Percentiles rank a stretch among this genome's conserved stretches.
phyloP scores from a whole-genome alignment of 2,113 vertebrate genomes.

The Meles meles region DNA sequence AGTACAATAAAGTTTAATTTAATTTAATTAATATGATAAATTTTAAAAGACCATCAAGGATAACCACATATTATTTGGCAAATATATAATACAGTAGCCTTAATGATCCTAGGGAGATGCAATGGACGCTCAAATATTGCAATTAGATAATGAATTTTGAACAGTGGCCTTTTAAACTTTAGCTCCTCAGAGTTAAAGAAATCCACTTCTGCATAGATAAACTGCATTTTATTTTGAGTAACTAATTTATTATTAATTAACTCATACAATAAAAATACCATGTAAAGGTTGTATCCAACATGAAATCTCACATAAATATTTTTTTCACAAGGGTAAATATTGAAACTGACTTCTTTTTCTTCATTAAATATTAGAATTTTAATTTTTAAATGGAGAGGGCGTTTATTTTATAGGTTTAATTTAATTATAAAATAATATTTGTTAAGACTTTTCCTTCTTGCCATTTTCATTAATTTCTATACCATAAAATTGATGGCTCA shows the following conservation, averaged over 20 bases:
- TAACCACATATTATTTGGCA: background rate
- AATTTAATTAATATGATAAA: background rate
- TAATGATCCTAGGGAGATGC: background rate
- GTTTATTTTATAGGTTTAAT: background rate
- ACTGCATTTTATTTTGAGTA: background rate
- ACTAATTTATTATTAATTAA: background rate
- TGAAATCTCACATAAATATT: background rate
- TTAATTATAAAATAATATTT: background rate
- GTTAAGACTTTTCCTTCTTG: background rate
- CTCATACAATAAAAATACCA: background rate
- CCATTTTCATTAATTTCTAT: background rate
- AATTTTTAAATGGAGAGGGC: background rate
- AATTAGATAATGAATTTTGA: background rate
- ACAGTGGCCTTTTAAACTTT: background rate
- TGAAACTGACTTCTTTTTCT: background rate
- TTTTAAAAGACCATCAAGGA: background rate
- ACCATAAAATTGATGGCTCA: background rate
- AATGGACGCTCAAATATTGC: background rate
- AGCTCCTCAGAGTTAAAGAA: background rate
- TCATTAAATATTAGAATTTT: constrained; percentile 13
- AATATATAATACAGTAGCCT: background rate
- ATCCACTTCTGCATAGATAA: background rate
- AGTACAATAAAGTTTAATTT: background rate
- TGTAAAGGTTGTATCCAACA: background rate
- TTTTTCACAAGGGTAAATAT: background rate